phyloP scores from a whole-genome alignment of 2,113 vertebrate genomes.

The Egretta garzetta region DNA sequence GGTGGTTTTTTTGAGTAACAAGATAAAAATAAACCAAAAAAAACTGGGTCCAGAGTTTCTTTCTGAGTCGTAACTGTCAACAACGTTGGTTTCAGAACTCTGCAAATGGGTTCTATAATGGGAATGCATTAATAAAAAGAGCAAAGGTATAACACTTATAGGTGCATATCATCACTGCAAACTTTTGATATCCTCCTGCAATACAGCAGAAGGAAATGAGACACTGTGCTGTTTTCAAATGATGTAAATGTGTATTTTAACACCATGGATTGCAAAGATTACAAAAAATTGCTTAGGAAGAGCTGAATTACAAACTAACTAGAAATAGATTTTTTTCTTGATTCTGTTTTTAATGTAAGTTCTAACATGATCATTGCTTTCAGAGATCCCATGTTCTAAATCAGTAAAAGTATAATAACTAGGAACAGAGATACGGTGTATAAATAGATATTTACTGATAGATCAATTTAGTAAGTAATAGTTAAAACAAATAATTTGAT shows the following conservation, averaged over 20 bases:
- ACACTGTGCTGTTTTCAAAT: neutral
- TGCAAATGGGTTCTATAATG: neutral
- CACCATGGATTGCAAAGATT: neutral
- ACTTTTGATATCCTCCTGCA: neutral
- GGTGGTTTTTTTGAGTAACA: neutral
- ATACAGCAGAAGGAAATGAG: neutral
- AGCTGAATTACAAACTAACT: neutral
- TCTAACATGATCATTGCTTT: accelerated
- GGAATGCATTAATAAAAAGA: neutral
- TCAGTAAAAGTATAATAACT: neutral
- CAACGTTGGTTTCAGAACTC: neutral
- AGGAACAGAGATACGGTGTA: neutral
- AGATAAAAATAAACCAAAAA: neutral
- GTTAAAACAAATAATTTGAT: neutral
- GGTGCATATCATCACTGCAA: neutral
- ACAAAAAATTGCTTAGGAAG: neutral
- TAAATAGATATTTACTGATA: neutral
- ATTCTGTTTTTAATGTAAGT: neutral
- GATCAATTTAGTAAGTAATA: neutral
- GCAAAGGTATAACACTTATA: neutral
- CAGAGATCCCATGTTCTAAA: neutral
- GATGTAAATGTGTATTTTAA: neutral
- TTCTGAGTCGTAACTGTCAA: neutral
- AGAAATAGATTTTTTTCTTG: neutral
- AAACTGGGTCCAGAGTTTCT: neutral